Base-by-base conservation (phyloP, 53 echinoderm and acorn worm genomes). In the Pentamera pediparva region DNA sequence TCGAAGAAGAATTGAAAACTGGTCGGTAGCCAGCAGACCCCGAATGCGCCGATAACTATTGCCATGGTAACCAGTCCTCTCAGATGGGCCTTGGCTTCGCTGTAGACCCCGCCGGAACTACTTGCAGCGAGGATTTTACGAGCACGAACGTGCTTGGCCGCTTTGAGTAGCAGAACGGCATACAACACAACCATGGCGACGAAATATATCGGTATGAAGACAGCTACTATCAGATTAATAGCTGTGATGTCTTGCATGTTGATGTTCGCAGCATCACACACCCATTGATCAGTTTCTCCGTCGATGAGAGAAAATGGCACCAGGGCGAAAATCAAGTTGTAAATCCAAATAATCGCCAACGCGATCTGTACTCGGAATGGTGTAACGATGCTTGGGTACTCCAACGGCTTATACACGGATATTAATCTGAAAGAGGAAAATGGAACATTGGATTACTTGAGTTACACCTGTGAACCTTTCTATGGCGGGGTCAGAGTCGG, bases 1-100 rank as follows among this genome's bases (percentile, higher is more conserved):
- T 72, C 55, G 36, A 51, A 72, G 6, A 72, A 21, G 36, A 72
- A 72, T 26, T 54, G 52, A 35, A 72, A 72, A 35, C 73, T 54
- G 17, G 55, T 54, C 6, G 73, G 73, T 8, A 72, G n/a, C 55
- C 73, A 72, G 32, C 73, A 72, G 54, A 54, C 54, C 3, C 52
- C 73, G 35, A 72, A 72, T 20, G 37, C 73, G 36, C 52, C 52
- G 11, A 72, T 24, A 9, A 72, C 55, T 9, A 72, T 72, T 4
- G 73, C 35, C 52, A 51, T 53, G 6, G 73, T 72, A 9, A 72
- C 73, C 55, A 54, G 34, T 6, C 52, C 73, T 30, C 73, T 67
- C 22, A 39, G 30, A 19, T 45, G 67, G 20, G 67, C 25, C 6
- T 37, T 67, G 26, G 28, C 43, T 1, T 67, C 47, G 39, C 17